Evolutionary conservation across 2,113 vertebrate genomes (phyloP).

Genomic region (Oriolus oriolus): DNA sequence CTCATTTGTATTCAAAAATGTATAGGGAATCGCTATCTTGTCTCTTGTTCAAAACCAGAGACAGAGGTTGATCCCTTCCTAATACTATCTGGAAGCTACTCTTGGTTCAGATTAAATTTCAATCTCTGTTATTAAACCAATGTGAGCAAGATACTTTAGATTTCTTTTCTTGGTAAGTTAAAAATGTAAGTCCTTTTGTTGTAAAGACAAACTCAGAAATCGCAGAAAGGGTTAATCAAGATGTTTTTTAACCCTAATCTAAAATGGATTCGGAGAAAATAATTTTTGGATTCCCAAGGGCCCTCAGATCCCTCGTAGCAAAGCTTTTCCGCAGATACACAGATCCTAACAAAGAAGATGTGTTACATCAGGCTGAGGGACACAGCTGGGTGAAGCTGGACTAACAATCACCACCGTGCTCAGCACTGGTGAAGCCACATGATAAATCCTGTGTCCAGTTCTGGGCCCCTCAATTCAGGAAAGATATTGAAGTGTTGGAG

Average conservation of each 20-base stretch:
- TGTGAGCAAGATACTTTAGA: neutral
- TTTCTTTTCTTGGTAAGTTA: neutral
- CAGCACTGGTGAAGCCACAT: neutral
- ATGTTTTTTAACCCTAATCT: neutral
- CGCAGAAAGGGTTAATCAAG: neutral
- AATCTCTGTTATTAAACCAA: neutral
- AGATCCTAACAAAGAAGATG: neutral
- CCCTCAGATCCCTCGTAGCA: neutral
- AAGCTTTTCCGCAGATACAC: rapidly evolving
- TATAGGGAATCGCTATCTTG: neutral
- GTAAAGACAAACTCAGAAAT: neutral
- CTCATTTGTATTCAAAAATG: neutral
- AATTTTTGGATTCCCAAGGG: neutral
- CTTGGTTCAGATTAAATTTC: neutral
- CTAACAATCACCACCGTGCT: neutral
- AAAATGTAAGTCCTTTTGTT: neutral
- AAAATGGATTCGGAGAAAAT: neutral
- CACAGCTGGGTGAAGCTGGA: neutral
- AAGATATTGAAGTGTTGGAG: neutral
- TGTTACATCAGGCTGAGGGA: neutral
- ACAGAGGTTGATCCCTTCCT: neutral
- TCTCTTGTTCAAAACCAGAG: neutral
- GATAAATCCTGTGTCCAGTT: neutral
- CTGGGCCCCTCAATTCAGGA: neutral
- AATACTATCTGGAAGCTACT: neutral